Evolutionary conservation across 1,140 invertebrate species (phyloP).

Genomic region (Maniola jurtina): DNA sequence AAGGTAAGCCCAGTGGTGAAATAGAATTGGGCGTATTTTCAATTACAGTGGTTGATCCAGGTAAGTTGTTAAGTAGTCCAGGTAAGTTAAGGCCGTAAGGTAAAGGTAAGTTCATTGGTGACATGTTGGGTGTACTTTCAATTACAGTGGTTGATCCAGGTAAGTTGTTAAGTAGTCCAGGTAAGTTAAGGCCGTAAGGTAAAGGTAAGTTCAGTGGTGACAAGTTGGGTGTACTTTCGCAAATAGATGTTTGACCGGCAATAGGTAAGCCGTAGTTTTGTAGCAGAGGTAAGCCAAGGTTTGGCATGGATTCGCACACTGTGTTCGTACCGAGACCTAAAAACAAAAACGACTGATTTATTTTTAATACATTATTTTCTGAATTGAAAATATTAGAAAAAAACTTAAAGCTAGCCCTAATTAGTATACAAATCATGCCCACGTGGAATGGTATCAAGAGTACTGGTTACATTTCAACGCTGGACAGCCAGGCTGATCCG

Average conservation of each 20-base stretch:
- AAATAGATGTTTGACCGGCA: constrained; percentile 30
- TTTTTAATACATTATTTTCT: too few relatives aligned
- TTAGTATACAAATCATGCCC: too few relatives aligned
- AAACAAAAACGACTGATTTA: too few relatives aligned
- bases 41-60: constrained; percentile 14
- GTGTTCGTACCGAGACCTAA: not conserved
- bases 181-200: not conserved
- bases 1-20: not conserved
- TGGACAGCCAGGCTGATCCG: too few relatives aligned
- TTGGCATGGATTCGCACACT: not conserved
- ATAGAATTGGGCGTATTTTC: constrained; percentile 12
- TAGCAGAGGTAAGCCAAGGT: too few relatives aligned
- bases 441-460: too few relatives aligned
- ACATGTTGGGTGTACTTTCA: constrained; percentile 25
- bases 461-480: too few relatives aligned
- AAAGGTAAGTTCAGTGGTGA: constrained; percentile 1
- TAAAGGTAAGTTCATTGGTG: not conserved
- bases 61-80: not conserved
- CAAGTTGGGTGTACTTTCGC: constrained; percentile 28
- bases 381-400: too few relatives aligned
- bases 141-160: constrained; percentile 32
- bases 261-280: not conserved
- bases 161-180: not conserved
- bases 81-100: constrained; percentile 2
- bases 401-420: too few relatives aligned